phyloP scores from a whole-genome alignment of 2,113 vertebrate genomes.

The Nicator chloris region DNA sequence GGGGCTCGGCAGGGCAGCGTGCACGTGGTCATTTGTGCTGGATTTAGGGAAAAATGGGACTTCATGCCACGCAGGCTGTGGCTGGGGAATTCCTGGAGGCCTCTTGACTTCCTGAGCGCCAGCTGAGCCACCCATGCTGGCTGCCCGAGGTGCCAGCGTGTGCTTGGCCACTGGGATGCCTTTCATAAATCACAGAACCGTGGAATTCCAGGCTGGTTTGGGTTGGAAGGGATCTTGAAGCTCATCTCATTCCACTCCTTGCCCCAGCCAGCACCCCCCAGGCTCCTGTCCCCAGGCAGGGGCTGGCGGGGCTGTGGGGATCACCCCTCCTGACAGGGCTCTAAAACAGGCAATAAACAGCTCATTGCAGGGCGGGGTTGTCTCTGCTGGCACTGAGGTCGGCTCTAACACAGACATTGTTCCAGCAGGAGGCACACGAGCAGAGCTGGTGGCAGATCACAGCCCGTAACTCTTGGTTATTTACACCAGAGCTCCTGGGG shows the following conservation, averaged over 20 bases:
- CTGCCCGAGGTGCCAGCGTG: neutral
- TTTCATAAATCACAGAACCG: neutral
- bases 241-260: neutral
- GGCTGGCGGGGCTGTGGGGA: neutral
- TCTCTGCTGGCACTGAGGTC: neutral
- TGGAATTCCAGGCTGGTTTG: neutral
- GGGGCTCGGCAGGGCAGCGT: rapidly evolving
- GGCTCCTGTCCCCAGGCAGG: rapidly evolving
- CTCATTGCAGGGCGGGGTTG: neutral
- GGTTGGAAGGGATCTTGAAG: neutral
- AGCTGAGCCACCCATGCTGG: rapidly evolving
- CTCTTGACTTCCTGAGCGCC: neutral
- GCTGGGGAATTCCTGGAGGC: neutral
- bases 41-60: neutral
- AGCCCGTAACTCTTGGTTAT: neutral
- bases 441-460: neutral
- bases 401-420: neutral
- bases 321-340: neutral
- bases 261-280: rapidly evolving
- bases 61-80: neutral
- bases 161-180: neutral
- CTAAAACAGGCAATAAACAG: neutral
- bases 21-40: rapidly evolving
- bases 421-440: neutral
- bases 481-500: neutral